Conservation (phyloP, 2,113 vertebrate species). For the Oenanthe oenanthe region DNA sequence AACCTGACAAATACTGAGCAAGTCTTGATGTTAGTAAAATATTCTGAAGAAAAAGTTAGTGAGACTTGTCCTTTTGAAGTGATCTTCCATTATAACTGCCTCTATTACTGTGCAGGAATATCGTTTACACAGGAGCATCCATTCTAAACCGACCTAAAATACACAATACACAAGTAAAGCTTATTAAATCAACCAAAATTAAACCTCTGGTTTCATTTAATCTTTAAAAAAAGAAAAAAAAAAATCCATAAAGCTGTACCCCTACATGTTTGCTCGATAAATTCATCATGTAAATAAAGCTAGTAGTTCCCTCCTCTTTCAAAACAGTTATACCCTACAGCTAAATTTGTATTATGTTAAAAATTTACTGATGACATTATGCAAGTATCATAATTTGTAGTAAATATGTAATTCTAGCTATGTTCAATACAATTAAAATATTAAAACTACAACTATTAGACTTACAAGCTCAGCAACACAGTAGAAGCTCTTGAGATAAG, state of each 20-base stretch:
- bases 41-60: neutral
- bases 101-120: neutral
- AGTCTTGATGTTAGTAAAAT: neutral
- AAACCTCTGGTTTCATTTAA: neutral
- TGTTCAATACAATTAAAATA: neutral
- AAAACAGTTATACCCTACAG: neutral
- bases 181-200: neutral
- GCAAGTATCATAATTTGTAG: neutral
- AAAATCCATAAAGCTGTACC: neutral
- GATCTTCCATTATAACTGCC: neutral
- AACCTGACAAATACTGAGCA: neutral
- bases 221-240: neutral
- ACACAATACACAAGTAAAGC: fast-evolving
- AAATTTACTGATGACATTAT: neutral
- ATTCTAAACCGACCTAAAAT: neutral
- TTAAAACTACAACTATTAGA: neutral
- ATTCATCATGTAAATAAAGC: neutral
- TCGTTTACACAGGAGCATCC: neutral
- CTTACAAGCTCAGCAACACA: neutral
- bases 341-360: neutral
- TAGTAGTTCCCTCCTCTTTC: neutral
- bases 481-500: neutral
- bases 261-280: neutral
- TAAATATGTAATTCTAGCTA: neutral
- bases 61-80: neutral